Percentiles rank a stretch among this genome's conserved stretches.
Evolutionary conservation across 2,113 vertebrate species (phyloP).

Genomic region (Prietella phreatophila): DNA sequence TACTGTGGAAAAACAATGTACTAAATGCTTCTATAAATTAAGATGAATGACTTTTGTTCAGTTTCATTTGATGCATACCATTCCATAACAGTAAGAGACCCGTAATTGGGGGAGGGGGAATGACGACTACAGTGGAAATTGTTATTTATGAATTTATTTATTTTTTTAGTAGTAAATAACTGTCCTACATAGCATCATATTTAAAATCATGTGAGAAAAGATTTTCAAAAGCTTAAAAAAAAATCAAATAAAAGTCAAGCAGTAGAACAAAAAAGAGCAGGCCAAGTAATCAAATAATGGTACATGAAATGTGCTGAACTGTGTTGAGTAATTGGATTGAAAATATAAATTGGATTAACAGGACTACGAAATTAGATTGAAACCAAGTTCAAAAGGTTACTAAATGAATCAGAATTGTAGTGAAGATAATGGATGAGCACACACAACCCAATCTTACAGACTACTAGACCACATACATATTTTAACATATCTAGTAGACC

Average conservation of each 20-base stretch:
- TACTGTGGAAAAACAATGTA: background rate
- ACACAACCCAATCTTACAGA: background rate
- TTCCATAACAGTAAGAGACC: background rate
- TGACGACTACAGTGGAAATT: background rate
- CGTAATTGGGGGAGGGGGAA: too few species aligned
- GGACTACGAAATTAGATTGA: background rate
- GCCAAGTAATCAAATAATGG: background rate
- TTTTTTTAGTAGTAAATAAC: conserved; percentile 16
- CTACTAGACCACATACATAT: background rate
- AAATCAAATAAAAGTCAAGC: background rate
- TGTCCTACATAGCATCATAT: background rate
- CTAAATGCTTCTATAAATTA: conserved; percentile 4
- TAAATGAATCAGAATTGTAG: conserved; percentile 1
- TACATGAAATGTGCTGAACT: background rate
- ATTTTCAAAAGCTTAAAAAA: background rate
- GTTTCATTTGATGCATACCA: background rate
- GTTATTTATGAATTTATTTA: background rate
- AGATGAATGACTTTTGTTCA: background rate
- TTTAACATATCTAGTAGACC: background rate
- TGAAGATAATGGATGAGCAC: background rate
- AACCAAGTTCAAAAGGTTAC: background rate
- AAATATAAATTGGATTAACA: conserved; percentile 7
- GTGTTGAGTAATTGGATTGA: conserved; percentile 8
- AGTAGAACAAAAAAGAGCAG: conserved; percentile 8
- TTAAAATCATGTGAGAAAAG: background rate